Percentiles rank a stretch among this genome's conserved stretches.
These are phyloP conservation scores for Boleophthalmus pectinirostris DNA, from an alignment of 2,113 vertebrate species.

Conservation along the genomic window DNA sequence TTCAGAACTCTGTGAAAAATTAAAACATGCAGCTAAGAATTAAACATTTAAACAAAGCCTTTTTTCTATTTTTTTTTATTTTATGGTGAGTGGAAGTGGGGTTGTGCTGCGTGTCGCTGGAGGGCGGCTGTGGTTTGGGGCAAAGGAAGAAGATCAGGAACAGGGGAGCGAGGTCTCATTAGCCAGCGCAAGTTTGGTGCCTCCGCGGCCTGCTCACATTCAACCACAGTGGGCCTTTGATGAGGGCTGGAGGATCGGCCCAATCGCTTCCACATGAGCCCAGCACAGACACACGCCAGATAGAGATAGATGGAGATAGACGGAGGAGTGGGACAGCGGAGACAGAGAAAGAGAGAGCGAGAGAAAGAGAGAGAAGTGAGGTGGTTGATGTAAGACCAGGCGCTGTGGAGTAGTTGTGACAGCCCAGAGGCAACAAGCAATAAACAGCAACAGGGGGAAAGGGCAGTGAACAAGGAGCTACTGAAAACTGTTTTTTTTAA, in stretches of 20 bases:
- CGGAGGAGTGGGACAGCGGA: slow-evolving; percentile 33
- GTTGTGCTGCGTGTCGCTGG: slow-evolving; percentile 41
- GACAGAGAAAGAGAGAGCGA: slow-evolving; percentile 31
- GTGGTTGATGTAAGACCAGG: slow-evolving; percentile 29
- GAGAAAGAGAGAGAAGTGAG: slow-evolving; percentile 10
- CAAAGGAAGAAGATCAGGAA: slow-evolving; percentile 43
- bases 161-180: slow-evolving; percentile 72
- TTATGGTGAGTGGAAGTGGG: slow-evolving; percentile 12
- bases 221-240: slow-evolving; percentile 81
- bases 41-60: too few species aligned
- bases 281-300: slow-evolving; percentile 49
- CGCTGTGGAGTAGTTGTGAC: slow-evolving; percentile 38
- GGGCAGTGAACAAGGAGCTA: slow-evolving; percentile 35
- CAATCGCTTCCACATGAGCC: slow-evolving; percentile 84
- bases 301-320: slow-evolving; percentile 26
- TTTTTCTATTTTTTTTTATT: background rate
- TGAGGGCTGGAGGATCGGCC: slow-evolving; percentile 79
- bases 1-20: too few species aligned
- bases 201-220: slow-evolving; percentile 78
- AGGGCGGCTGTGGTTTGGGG: slow-evolving; percentile 36
- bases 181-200: slow-evolving; percentile 79
- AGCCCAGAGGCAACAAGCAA: slow-evolving; percentile 38
- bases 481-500: slow-evolving; percentile 44
- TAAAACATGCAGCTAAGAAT: too few species aligned
- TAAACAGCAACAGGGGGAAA: slow-evolving; percentile 42